Evolutionary conservation across 2,888 invertebrate genomes (phyloP), one percentile per base, ranked within the genome.

Genomic region (Phania funesta): DNA sequence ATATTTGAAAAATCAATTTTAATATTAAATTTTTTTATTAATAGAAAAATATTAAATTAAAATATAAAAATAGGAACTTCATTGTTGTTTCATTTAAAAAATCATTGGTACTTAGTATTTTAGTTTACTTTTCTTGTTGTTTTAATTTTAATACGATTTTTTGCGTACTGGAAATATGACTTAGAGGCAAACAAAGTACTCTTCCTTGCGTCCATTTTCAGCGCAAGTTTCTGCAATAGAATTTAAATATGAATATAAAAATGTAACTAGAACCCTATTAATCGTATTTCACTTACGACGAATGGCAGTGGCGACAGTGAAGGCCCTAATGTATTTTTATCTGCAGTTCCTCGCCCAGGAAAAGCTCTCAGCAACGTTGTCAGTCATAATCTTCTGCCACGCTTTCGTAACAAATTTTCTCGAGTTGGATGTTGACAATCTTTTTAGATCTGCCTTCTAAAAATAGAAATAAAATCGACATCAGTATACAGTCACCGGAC

Each of bases 331-430:
- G 32, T 58, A 70, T 65, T 75, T 44, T 75, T 56, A 29, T 75
- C 74, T 44, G 56, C 52, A 64, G 56, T 75, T 44, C 73, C 50
- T 62, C 62, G 50, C n/a, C 62, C 54, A 52, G 32, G 29, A 29
- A 29, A 29, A 29, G 68, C 50, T 64, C 58, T 80, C 48, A 68
- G 80, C 68, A 67, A 56, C 64, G 44, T 74, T 80, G 71, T 78
- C 58, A 64, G 41, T 46, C 71, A 78, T 79, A 24, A 73, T 46
- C 56, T 64, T 79, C 41, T 79, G 79, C 60, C 73, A 73, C 60
- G 79, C 56, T 71, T 71, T 73, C 58, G 74, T 80, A 60, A 74
- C 80, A n/a, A n/a, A n/a, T n/a, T n/a, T n/a, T n/a, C n/a, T n/a
- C n/a, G n/a, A n/a, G n/a, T n/a, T n/a, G n/a, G n/a, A n/a, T n/a